phyloP scores from a whole-genome alignment of 2,797 vertebrate species.

The Notamacropus eugenii region DNA sequence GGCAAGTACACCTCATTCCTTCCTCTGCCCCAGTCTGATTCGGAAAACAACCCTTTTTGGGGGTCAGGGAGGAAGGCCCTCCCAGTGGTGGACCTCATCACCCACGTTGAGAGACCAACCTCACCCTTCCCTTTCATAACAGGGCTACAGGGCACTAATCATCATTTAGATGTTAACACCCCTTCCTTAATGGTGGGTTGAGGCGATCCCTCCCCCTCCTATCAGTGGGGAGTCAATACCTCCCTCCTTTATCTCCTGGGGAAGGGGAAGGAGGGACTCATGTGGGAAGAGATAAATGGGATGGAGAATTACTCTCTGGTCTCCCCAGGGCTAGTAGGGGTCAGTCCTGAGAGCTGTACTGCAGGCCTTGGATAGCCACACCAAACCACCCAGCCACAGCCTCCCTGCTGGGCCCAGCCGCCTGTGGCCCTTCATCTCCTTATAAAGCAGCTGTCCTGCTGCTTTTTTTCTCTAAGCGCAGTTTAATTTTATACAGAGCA shows the following conservation, averaged over 20 bases:
- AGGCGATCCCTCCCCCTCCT: not conserved
- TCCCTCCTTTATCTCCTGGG: not conserved
- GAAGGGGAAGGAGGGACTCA: not conserved
- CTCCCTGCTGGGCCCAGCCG: not conserved
- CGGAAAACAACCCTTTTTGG: not conserved
- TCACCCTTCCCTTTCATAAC: not conserved
- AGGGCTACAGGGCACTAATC: not conserved
- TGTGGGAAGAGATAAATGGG: not conserved
- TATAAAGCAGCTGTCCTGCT: conserved; percentile 59
- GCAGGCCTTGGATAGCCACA: not conserved
- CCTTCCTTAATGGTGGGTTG: not conserved
- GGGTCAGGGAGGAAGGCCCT: not conserved
- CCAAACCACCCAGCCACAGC: not conserved
- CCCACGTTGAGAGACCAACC: not conserved
- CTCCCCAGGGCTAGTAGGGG: not conserved
- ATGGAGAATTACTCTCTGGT: not conserved
- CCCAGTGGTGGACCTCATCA: not conserved
- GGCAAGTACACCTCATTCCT: not conserved
- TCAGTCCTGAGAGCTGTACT: not conserved
- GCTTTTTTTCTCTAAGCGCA: conserved; percentile 44
- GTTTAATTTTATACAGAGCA: conserved; percentile 66
- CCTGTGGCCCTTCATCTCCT: conserved; percentile 33
- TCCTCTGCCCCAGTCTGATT: not conserved
- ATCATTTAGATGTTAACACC: not conserved
- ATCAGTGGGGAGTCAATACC: not conserved